Conservation (phyloP, 2,888 invertebrate species). For the Entomobrya multifasciata region DNA sequence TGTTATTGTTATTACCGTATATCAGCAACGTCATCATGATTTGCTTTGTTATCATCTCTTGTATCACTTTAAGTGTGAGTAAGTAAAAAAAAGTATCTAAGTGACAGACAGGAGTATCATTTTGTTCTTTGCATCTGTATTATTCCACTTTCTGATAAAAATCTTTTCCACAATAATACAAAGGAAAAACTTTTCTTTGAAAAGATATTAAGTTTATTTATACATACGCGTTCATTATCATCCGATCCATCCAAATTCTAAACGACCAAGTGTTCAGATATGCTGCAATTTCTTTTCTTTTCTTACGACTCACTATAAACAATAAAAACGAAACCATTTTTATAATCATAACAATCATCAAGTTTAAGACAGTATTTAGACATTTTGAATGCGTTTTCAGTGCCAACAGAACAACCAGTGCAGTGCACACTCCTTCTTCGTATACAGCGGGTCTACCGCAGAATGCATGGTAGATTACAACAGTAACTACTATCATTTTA, state of each 20-base stretch:
- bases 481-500: conserved; percentile 7
- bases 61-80: conserved; percentile 30
- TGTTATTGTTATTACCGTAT: no score
- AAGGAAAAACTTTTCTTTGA: no score
- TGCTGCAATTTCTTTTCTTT: no score
- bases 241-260: no score
- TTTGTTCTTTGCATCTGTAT: not conserved
- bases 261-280: no score
- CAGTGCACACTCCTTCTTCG: not conserved
- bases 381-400: conserved; percentile 35
- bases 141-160: not conserved
- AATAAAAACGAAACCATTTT: not conserved
- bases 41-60: conserved; percentile 30
- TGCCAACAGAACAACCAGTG: conserved; percentile 6
- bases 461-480: conserved; percentile 40
- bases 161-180: not conserved
- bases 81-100: conserved; percentile 6
- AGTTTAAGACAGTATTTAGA: conserved; percentile 48
- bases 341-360: no score
- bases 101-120: not conserved
- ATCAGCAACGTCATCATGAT: conserved; percentile 23
- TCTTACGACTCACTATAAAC: not conserved
- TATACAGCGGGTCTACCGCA: conserved; percentile 50
- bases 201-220: not conserved
- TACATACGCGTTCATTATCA: not conserved